Evolutionary conservation across 2,888 invertebrate species (phyloP).

Genomic region (Drosophila sordidula): DNA sequence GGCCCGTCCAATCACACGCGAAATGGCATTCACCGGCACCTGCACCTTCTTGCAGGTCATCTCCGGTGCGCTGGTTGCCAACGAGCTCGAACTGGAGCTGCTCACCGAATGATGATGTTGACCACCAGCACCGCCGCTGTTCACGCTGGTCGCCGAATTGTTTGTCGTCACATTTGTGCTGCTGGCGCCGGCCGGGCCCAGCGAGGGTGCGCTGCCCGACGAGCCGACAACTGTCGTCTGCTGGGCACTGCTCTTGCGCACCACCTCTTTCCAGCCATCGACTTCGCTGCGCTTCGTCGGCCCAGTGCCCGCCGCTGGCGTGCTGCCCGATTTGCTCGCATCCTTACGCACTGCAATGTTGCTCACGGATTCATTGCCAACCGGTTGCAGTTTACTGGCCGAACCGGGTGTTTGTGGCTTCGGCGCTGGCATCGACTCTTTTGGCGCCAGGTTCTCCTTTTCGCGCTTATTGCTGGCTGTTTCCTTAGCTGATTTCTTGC

Average conservation of each 20-base stretch:
- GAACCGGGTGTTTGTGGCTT: conserved; percentile 34
- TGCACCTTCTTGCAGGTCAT: conserved; percentile 94
- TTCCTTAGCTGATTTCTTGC: conserved; percentile 62
- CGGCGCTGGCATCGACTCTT: conserved; percentile 56
- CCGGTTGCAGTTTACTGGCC: conserved; percentile 41
- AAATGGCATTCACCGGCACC: conserved; percentile 97
- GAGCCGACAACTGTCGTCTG: conserved; percentile 59
- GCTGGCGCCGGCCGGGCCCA: conserved; percentile 10
- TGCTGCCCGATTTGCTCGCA: conserved; percentile 7
- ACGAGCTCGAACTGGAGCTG: conserved; percentile 58
- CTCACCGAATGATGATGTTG: conserved; percentile 77
- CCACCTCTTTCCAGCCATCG: conserved; percentile 99
- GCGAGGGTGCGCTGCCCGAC: conserved; percentile 15
- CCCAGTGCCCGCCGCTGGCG: background rate
- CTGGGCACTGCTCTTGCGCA: conserved; percentile 91
- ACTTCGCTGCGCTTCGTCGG: conserved; percentile 88
- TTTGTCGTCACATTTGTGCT: conserved; percentile 42
- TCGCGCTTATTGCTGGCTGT: conserved; percentile 80
- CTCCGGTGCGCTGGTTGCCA: conserved; percentile 75
- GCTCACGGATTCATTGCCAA: conserved; percentile 55
- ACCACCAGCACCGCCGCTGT: conserved; percentile 21
- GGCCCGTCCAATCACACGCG: conserved; percentile 98
- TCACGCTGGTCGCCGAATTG: conserved; percentile 51
- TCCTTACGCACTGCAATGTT: conserved; percentile 85
- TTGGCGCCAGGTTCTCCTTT: conserved; percentile 84